Evolutionary conservation across 2,113 vertebrate species (phyloP).

Genomic region (Eleginops maclovinus): DNA sequence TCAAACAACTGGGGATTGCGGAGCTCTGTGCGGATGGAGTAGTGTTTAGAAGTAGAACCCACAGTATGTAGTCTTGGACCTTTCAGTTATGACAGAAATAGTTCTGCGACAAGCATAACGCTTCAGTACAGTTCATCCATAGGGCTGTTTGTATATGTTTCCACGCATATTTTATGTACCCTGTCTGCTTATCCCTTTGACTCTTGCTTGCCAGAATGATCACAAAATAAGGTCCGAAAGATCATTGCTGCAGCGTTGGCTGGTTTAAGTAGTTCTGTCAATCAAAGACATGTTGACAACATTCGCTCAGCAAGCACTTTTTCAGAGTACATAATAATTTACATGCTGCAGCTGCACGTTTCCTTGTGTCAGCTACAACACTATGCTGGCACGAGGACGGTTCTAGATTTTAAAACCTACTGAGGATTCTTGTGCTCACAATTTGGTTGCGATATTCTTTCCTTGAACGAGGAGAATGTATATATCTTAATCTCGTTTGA

Average conservation of each 20-base stretch:
- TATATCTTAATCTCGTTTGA: constrained; percentile 84
- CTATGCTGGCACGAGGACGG: constrained; percentile 50
- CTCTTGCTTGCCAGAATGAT: constrained; percentile 61
- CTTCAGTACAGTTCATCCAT: constrained; percentile 47
- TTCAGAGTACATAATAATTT: constrained; percentile 80
- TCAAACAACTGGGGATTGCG: constrained; percentile 71
- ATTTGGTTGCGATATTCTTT: constrained; percentile 67
- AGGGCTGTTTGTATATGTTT: constrained; percentile 29
- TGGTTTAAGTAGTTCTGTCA: constrained; percentile 81
- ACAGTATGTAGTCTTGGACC: constrained; percentile 61
- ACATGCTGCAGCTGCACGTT: constrained; percentile 75
- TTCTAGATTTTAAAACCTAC: constrained; percentile 63
- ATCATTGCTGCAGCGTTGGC: constrained; percentile 69
- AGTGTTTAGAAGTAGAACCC: constrained; percentile 56
- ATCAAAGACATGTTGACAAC: constrained; percentile 75
- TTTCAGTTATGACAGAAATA: constrained; percentile 53
- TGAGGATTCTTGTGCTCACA: constrained; percentile 53
- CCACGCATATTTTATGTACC: constrained; percentile 35
- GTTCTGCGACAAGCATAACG: constrained; percentile 38
- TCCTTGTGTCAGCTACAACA: constrained; percentile 59
- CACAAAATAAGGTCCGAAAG: constrained; percentile 68
- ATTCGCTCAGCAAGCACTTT: constrained; percentile 75
- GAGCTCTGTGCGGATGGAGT: constrained; percentile 51
- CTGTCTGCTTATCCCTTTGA: constrained; percentile 52
- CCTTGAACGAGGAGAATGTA: constrained; percentile 73